Conservation (phyloP, 2,797 vertebrate species). For the Cyclura pinguis region DNA sequence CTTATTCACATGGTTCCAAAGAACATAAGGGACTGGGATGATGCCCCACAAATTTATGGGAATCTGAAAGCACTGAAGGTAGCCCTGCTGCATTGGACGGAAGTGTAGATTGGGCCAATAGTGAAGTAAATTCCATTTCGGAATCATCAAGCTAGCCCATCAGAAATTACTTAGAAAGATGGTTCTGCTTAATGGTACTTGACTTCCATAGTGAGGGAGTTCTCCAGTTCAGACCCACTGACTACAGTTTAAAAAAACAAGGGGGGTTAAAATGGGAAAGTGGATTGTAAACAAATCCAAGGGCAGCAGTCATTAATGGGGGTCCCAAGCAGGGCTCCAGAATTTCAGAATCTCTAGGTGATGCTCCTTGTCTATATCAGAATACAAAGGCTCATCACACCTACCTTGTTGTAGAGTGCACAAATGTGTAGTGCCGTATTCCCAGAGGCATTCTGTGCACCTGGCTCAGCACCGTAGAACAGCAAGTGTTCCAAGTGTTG, state of each 20-base stretch:
- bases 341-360: background rate
- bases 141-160: background rate
- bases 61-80: background rate
- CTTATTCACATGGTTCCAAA: background rate
- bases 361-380: background rate
- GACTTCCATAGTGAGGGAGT: background rate
- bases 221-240: background rate
- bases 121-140: background rate
- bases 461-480: conserved; percentile 92
- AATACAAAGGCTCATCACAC: background rate
- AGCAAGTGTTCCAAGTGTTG: conserved; percentile 94
- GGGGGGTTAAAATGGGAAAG: background rate
- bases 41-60: background rate
- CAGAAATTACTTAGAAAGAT: background rate
- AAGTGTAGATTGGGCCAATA: background rate
- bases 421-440: conserved; percentile 96
- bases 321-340: background rate
- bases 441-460: conserved; percentile 92
- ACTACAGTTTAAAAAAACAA: background rate
- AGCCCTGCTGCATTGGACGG: background rate
- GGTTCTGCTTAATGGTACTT: background rate
- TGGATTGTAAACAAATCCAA: background rate
- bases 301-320: background rate
- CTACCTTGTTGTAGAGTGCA: conserved; percentile 93
- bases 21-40: background rate